These are phyloP conservation scores for Anoplopoma fimbria DNA, from an alignment of 2,113 vertebrate genomes.

Conservation along the genomic window DNA sequence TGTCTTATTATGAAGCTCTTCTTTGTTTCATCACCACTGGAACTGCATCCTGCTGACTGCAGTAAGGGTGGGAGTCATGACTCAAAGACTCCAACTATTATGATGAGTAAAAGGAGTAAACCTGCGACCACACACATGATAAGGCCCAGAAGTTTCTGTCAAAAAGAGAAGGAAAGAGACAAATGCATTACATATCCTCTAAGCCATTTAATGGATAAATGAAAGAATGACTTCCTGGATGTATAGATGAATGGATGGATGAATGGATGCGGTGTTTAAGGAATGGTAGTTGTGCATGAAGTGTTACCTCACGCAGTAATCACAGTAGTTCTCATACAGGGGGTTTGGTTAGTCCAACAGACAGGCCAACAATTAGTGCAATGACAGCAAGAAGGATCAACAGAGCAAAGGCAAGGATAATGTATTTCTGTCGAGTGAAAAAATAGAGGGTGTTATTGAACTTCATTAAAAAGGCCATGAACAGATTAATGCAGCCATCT, in stretches of 20 bases:
- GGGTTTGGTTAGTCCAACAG: conserved; percentile 87
- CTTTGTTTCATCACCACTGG: conserved; percentile 22
- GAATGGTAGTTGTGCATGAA: conserved; percentile 2
- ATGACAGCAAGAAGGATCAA: conserved; percentile 88
- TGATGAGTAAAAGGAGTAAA: conserved; percentile 88
- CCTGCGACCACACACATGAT: conserved; percentile 84
- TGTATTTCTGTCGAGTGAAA: conserved; percentile 90
- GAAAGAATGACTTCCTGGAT: not conserved
- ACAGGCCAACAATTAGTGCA: conserved; percentile 91
- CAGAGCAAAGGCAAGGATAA: conserved; percentile 87
- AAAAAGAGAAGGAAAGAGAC: conserved; percentile 63
- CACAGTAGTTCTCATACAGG: conserved; percentile 70
- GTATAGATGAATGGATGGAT: not conserved
- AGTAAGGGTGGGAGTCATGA: conserved; percentile 26
- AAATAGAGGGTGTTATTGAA: conserved; percentile 49
- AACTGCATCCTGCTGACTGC: conserved; percentile 16
- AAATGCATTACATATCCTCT: not conserved
- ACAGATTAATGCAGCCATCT: not conserved
- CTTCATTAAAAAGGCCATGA: not conserved
- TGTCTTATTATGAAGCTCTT: conserved; percentile 26
- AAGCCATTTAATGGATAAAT: not conserved
- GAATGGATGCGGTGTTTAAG: not conserved
- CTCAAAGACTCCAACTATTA: conserved; percentile 80
- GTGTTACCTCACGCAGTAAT: conserved; percentile 62
- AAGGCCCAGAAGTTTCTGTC: conserved; percentile 89